Base-by-base conservation (phyloP, 2,888 invertebrate species). In the Orchestes rusci region DNA sequence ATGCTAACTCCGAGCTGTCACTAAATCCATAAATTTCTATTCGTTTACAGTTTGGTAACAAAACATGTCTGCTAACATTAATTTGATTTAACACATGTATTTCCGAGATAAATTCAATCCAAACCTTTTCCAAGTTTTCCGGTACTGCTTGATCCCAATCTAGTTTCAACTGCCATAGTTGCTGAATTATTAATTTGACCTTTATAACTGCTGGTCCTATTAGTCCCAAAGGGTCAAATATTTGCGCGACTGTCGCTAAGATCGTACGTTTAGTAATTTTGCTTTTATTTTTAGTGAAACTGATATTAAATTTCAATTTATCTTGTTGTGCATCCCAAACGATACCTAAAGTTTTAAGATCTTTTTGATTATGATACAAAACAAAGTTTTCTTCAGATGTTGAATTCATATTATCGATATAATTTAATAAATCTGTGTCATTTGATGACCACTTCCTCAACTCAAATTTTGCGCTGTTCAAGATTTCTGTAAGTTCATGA, bases 391-490 rank as follows among this genome's bases (percentile, higher is more conserved):
- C n/a, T n/a, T n/a, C n/a, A n/a, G n/a, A n/a, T n/a, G n/a, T n/a
- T n/a, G n/a, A n/a, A n/a, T n/a, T n/a, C n/a, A n/a, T n/a, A n/a
- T n/a, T n/a, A n/a, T n/a, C n/a, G 15, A 31, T 31, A 2, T 31
- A 13, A 13, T 10, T 31, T 13, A 31, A 13, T 2, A 31, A 12
- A 13, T 10, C 2, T 13, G 10, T 8, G 13, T 16, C 13, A 13
- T 31, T 31, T 12, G 31, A 31, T 12, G 4, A 31, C 31, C 31
- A 31, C 13, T 31, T 31, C 13, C 31, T 31, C 13, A 31, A 8
- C 15, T 31, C 15, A 31, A 31, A 31, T 13, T 31, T 31, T 12
- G 2, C 31, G 12, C 15, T 12, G 8, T 13, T 13, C 2, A 31
- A 13, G 13, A 31, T 31, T 10, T 10, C 13, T 8, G 12, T 31